Conservation (phyloP, 2,888 invertebrate genomes). For the Agrochola lychnidis region DNA sequence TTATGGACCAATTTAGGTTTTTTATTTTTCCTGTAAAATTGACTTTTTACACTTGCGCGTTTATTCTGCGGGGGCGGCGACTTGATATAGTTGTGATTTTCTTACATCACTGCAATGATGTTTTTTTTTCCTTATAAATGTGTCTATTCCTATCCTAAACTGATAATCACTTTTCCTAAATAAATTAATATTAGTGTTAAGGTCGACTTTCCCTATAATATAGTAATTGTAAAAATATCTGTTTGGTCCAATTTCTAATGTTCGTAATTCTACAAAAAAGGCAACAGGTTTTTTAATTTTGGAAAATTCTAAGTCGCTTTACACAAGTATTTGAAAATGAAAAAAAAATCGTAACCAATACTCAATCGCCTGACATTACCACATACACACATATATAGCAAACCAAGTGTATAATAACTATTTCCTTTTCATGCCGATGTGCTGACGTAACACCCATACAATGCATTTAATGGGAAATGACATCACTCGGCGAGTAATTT, state of each 20-base stretch:
- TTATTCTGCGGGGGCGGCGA: too few species aligned
- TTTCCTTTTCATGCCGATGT: conserved; percentile 73
- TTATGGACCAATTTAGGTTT: too few species aligned
- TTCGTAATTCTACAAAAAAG: background rate
- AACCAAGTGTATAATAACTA: conserved; percentile 60
- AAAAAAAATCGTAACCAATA: background rate
- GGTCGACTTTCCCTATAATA: too few species aligned
- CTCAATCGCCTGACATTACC: background rate
- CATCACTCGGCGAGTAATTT: conserved; percentile 56
- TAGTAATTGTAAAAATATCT: too few species aligned
- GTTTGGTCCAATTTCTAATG: background rate
- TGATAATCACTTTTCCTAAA: too few species aligned
- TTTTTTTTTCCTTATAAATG: background rate
- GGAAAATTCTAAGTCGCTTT: too few species aligned
- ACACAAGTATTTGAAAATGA: too few species aligned
- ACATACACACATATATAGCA: conserved; percentile 20
- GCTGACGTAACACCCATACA: conserved; percentile 74
- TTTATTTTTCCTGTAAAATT: too few species aligned
- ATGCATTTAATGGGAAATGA: conserved; percentile 73
- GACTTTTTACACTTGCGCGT: too few species aligned
- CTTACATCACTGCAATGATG: too few species aligned
- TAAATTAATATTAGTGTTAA: too few species aligned
- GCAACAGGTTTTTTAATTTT: too few species aligned
- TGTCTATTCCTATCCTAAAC: background rate
- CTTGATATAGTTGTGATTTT: background rate